A percentile compares a stretch with the other conserved stretches of the same genome.
phyloP scores from a whole-genome alignment of 2,888 invertebrate species.

The Orchesella flavescens region DNA sequence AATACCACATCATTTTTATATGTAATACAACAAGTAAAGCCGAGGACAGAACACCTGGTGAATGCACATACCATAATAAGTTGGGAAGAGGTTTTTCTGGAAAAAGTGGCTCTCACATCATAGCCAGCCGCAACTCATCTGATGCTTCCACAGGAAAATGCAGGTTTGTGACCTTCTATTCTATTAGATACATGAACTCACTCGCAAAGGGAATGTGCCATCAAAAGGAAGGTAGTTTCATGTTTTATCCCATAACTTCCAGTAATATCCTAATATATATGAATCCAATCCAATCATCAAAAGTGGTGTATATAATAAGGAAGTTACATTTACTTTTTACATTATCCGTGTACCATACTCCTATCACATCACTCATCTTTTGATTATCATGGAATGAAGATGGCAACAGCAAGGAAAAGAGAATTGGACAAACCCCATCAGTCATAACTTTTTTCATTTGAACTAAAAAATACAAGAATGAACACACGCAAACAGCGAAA shows the following conservation, averaged over 20 bases:
- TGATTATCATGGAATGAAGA: neutral
- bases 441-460: conserved; percentile 9
- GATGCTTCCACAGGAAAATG: too few relatives aligned
- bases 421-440: neutral
- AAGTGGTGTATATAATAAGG: neutral
- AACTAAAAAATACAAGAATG: neutral
- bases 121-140: too few relatives aligned
- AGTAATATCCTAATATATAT: too few relatives aligned
- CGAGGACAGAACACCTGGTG: conserved; percentile 18
- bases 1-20: too few relatives aligned
- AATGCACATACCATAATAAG: neutral
- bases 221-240: too few relatives aligned
- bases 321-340: neutral
- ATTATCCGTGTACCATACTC: neutral
- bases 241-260: too few relatives aligned
- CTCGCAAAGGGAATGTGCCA: too few relatives aligned
- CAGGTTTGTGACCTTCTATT: too few relatives aligned
- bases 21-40: too few relatives aligned
- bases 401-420: neutral
- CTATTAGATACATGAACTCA: too few relatives aligned
- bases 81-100: too few relatives aligned
- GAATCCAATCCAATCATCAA: conserved; percentile 6
- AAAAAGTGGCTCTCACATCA: too few relatives aligned
- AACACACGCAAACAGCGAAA: neutral
- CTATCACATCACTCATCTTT: conserved; percentile 11